Evolutionary conservation across 2,888 invertebrate genomes (phyloP).

Genomic region (Eustalomyia histrio): DNA sequence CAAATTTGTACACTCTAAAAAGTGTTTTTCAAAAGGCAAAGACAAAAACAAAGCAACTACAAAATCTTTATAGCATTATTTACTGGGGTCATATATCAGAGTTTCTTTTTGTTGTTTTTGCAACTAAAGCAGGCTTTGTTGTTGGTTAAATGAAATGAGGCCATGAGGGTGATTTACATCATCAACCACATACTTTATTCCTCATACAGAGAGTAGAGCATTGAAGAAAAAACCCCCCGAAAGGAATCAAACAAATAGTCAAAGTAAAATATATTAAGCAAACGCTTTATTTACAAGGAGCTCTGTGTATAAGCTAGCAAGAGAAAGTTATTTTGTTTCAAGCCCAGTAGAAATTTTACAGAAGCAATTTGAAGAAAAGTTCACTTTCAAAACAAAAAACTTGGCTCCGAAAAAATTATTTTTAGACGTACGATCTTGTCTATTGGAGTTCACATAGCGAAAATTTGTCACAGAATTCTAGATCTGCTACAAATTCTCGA

Average conservation of each 20-base stretch:
- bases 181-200: slow-evolving; percentile 43
- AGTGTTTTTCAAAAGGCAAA: slow-evolving; percentile 17
- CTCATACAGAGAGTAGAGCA: not conserved
- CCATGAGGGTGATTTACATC: slow-evolving; percentile 67
- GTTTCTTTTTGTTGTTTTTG: slow-evolving; percentile 17
- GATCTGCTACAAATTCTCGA: no score
- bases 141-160: slow-evolving; percentile 41
- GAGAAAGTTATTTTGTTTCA: slow-evolving; percentile 8
- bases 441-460: no score
- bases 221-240: slow-evolving; percentile 22
- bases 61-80: slow-evolving; percentile 42
- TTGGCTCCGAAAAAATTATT: no score
- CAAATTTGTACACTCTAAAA: slow-evolving; percentile 6
- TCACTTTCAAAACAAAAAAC: no score
- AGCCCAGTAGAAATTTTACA: slow-evolving; percentile 13
- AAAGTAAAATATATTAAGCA: slow-evolving; percentile 39
- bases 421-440: no score
- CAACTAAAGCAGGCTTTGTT: slow-evolving; percentile 28
- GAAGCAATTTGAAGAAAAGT: no score
- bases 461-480: no score
- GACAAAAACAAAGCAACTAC: not conserved
- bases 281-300: slow-evolving; percentile 3
- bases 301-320: not conserved
- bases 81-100: slow-evolving; percentile 54
- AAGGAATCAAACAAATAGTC: slow-evolving; percentile 49